Evolutionary conservation across 1,140 invertebrate species (phyloP), one percentile per base, ranked within the genome.

Genomic region (Brachionus sp.): DNA sequence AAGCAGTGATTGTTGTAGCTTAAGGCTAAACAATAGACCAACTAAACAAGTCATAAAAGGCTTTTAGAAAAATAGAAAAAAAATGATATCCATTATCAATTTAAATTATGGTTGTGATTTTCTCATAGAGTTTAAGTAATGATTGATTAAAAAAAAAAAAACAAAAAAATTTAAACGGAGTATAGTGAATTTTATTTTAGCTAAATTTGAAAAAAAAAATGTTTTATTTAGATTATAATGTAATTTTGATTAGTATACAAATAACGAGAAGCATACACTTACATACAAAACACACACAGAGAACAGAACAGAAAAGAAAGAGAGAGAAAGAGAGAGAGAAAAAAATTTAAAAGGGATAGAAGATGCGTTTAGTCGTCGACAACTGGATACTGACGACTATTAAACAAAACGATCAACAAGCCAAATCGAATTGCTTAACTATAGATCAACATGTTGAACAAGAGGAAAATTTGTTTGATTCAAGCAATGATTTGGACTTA

Each of bases 381-480:
- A 75, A 75, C 44, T 75, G 70, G 70, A 75, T 75, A 23, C 25
- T 75, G 5, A 75, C 70, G 19, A 75, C 70, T 5, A 44, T 75
- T 70, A 70, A 33, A 46, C 7, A 75, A 25, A 75, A 19, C 25
- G 70, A 75, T 9, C 19, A 75, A 13, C 70, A 75, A 75, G 33
- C 37, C 9, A 33, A 29, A 46, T 10, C 64, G n/a, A 66, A 66
- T 10, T 13, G 25, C 33, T 66, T 75, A 25, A 46, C 42, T 23
- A 39, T 75, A 5, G 25, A 75, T 35, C 37, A 75, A 46, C 37
- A 39, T 44, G 37, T 75, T 46, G 70, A 75, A 75, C 70, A 75
- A 75, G 70, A 75, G 39, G 39, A 75, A 75, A 75, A 75, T 46
- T 75, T 75, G 33, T 75, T 46, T 16, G 70, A 75, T 75, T 16